Evolutionary conservation across 2,113 vertebrate genomes (phyloP), one percentile per base, ranked within the genome.

Genomic region (Syngnathus typhle): DNA sequence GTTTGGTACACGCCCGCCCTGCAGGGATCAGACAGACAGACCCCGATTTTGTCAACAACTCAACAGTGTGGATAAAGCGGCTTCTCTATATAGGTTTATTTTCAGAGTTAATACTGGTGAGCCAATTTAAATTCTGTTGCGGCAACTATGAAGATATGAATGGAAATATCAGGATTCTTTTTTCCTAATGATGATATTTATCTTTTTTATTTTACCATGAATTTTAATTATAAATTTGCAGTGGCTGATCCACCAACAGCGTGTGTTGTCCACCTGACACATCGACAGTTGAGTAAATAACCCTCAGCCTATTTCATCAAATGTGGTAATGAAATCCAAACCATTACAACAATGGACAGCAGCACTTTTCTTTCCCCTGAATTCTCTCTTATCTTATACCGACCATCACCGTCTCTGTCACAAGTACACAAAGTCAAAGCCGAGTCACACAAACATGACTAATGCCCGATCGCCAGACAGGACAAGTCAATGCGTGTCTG

Each of bases 401-500:
- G 75, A 68, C 71, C 71, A 70, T 60, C 65, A 65, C 56, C 60
- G 60, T 71, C 75, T 77, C 23, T 27, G 72, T 61, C 72, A 75
- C 70, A 23, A 68, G 46, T 69, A 56, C 54, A 69, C 68, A 64
- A 77, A 85, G 67, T 75, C 74, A 74, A 75, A 73, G 69, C 74
- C 78, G 79, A 86, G 71, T 80, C 81, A 72, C 39, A 15, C 15
- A 18, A 60, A 70, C 55, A 56, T 64, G 73, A 68, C 70, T 71
- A 32, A 64, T 64, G 15, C 60, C n/a, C 37, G 38, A 41, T 21
- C 18, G 54, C 60, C 21, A 61, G 7, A 55, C 51, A 67, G 13
- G 52, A 9, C 44, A 16, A 59, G 43, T 16, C 37, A 38, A 16
- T 37, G 9, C 65, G 52, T 43, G 21, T 64, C 59, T 52, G 51